phyloP scores from a whole-genome alignment of 2,113 vertebrate species.

The Cyrtonyx montezumae region DNA sequence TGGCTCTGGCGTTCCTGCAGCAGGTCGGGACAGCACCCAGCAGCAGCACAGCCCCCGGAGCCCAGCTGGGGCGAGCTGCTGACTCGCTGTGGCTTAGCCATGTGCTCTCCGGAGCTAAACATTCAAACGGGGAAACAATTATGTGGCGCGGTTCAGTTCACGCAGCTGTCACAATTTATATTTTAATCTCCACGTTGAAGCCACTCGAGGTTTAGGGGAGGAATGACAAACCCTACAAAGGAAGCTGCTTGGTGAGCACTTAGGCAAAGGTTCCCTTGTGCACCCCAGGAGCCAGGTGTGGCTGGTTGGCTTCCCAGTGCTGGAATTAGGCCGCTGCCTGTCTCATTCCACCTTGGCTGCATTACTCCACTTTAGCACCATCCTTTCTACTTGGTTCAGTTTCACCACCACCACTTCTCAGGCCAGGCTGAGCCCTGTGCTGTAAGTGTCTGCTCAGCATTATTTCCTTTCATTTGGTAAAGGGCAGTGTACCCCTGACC shows the following conservation, averaged over 20 bases:
- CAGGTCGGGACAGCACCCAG: background rate
- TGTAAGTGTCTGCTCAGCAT: background rate
- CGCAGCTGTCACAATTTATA: background rate
- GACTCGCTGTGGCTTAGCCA: background rate
- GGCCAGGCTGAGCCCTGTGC: background rate
- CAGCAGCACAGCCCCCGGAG: background rate
- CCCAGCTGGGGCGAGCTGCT: background rate
- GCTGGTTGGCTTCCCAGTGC: background rate
- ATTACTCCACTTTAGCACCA: background rate
- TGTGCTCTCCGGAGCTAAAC: background rate
- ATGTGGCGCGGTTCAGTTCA: background rate
- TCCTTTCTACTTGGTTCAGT: background rate
- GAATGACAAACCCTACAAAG: background rate
- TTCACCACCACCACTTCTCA: background rate
- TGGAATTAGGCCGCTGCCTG: background rate
- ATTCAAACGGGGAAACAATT: background rate
- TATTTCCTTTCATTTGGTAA: background rate
- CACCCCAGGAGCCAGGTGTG: accelerated
- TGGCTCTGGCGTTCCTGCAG: background rate
- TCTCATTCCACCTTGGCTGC: background rate
- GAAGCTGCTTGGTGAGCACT: accelerated
- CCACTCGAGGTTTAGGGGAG: background rate
- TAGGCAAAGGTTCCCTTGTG: background rate
- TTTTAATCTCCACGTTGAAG: background rate
- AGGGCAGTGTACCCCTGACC: background rate